These are phyloP conservation scores for Papilio glaucus DNA, from an alignment of 1,140 invertebrate genomes.

Conservation along the genomic window DNA sequence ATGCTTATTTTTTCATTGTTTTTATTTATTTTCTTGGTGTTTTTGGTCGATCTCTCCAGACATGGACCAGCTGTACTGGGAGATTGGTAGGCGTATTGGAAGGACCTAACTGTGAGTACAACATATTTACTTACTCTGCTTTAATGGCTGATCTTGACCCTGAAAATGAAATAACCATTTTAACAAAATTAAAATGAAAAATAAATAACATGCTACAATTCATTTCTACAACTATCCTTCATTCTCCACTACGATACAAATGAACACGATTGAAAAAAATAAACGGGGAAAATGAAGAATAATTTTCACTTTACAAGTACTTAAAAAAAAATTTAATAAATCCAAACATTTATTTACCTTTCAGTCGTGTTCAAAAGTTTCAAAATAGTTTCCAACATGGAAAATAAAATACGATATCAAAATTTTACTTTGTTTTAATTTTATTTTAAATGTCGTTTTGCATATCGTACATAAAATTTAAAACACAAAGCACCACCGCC, in stretches of 20 bases:
- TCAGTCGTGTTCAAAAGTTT: constrained; percentile 25
- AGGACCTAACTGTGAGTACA: too few relatives aligned
- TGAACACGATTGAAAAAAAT: constrained; percentile 60
- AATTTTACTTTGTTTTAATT: background rate
- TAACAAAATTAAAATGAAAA: constrained; percentile 30
- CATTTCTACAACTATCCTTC: constrained; percentile 58
- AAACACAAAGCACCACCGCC: constrained; percentile 32
- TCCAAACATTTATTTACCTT: constrained; percentile 46
- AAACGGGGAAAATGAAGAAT: constrained; percentile 64
- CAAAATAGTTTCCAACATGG: constrained; percentile 2
- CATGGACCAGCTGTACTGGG: too few relatives aligned
- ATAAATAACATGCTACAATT: constrained; percentile 27
- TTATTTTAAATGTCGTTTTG: background rate
- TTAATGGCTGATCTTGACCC: constrained; percentile 49
- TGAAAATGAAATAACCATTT: constrained; percentile 48
- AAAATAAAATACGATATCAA: constrained; percentile 23
- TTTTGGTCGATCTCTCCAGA: too few relatives aligned
- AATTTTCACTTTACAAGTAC: constrained; percentile 42
- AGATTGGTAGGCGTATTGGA: too few relatives aligned
- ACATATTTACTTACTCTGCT: constrained; percentile 53
- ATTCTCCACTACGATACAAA: constrained; percentile 67
- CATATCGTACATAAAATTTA: constrained; percentile 23
- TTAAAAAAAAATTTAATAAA: constrained; percentile 16
- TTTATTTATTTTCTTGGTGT: too few relatives aligned
- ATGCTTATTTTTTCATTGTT: too few relatives aligned